Percentiles rank a stretch among this genome's conserved stretches.
phyloP scores from a whole-genome alignment of 2,797 vertebrate genomes.

The Simalia tracyae region DNA sequence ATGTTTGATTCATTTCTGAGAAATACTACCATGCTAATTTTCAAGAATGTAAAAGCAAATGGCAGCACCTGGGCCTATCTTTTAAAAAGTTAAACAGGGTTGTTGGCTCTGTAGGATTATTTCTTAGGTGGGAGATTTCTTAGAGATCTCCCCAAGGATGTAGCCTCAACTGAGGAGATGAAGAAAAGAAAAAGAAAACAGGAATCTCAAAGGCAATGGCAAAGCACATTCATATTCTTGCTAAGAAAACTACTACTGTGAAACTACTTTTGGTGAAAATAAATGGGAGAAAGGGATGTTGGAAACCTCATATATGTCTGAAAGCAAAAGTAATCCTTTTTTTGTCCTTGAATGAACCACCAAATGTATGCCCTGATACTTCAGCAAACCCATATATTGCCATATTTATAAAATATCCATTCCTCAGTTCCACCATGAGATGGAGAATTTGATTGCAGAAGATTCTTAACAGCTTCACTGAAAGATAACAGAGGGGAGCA shows the following conservation, averaged over 20 bases:
- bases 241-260: background rate
- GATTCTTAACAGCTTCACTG: background rate
- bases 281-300: background rate
- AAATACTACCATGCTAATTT: background rate
- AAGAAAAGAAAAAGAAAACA: no score
- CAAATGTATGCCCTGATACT: no score
- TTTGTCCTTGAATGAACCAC: background rate
- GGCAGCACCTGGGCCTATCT: no score
- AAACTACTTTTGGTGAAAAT: background rate
- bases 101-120: no score
- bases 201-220: background rate
- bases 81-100: no score
- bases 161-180: no score
- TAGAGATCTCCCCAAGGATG: no score
- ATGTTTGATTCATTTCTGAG: background rate
- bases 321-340: background rate
- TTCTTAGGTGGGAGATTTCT: no score
- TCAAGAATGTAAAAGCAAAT: no score
- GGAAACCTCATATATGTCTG: background rate
- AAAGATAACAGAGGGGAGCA: background rate
- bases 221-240: background rate
- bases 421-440: background rate
- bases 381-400: background rate
- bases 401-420: no score
- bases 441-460: background rate